Percentiles rank a stretch among this genome's conserved stretches.
Conservation (phyloP, 2,888 invertebrate species). For the Agrochola macilenta region DNA sequence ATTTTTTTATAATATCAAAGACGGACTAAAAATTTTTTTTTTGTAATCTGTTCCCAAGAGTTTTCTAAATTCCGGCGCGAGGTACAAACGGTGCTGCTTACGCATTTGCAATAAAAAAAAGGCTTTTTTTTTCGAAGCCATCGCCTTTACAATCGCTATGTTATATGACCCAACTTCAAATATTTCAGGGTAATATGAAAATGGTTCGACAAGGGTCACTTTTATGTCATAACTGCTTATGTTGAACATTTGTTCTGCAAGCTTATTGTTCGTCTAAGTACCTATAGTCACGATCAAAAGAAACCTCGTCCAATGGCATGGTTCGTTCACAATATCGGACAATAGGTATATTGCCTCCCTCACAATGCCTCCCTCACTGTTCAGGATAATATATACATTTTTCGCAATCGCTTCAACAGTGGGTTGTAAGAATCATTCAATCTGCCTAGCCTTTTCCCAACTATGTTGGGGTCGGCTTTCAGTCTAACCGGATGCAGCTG, state of each 20-base stretch:
- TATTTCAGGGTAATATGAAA: conserved; percentile 31
- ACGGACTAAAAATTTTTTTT: too few relatives aligned
- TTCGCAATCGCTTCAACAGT: conserved; percentile 3
- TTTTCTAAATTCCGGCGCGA: background rate
- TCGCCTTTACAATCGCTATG: background rate
- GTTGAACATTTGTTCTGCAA: conserved; percentile 33
- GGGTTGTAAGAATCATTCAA: conserved; percentile 7
- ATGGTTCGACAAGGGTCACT: conserved; percentile 29
- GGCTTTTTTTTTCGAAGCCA: conserved; percentile 8
- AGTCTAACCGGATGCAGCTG: too few relatives aligned
- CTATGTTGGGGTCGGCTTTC: too few relatives aligned
- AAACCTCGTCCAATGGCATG: conserved; percentile 11
- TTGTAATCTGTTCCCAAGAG: too few relatives aligned
- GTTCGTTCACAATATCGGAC: conserved; percentile 28
- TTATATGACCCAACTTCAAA: conserved; percentile 15
- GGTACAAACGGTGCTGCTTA: background rate
- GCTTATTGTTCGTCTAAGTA: conserved; percentile 30
- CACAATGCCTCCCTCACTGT: conserved; percentile 22
- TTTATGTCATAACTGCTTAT: conserved; percentile 28
- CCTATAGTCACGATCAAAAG: conserved; percentile 43
- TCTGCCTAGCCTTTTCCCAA: too few relatives aligned
- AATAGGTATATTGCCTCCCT: conserved; percentile 31
- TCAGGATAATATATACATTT: conserved; percentile 24
- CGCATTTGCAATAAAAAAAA: conserved; percentile 10
- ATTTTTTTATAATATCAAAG: too few relatives aligned